phyloP scores from a whole-genome alignment of 2,113 vertebrate species.

The Perca schrenkii region DNA sequence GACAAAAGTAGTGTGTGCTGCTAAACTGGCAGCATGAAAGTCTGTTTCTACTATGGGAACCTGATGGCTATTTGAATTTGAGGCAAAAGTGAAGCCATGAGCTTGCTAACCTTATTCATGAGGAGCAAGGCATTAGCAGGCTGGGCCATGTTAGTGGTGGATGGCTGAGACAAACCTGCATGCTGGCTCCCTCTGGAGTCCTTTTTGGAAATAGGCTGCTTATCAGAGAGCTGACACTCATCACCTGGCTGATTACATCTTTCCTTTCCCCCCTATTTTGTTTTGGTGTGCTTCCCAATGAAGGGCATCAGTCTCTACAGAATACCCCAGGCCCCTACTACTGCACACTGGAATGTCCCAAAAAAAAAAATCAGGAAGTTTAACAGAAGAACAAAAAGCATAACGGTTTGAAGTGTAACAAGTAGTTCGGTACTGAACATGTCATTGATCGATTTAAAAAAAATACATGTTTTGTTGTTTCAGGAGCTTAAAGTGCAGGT shows the following conservation, averaged over 20 bases:
- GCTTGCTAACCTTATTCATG: background rate
- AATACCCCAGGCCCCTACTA: background rate
- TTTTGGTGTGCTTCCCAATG: background rate
- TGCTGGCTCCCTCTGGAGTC: conserved; percentile 53
- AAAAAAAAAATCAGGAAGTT: no score
- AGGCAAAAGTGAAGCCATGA: background rate
- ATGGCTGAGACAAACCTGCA: background rate
- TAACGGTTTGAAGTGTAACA: background rate
- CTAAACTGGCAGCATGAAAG: background rate
- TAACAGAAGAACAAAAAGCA: background rate
- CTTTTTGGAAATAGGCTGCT: background rate
- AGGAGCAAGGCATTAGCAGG: no score
- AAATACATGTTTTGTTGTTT: background rate
- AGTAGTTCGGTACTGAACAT: background rate
- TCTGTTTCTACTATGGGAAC: background rate
- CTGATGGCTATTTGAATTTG: background rate
- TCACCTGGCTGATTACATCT: background rate
- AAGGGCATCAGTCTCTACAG: background rate
- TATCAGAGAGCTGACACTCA: background rate
- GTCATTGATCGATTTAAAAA: background rate
- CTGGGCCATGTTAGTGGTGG: background rate
- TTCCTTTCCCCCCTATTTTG: background rate
- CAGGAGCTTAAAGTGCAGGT: background rate
- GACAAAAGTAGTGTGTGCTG: background rate
- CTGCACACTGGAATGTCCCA: background rate